These are phyloP conservation scores for Alexandromys fortis DNA, from an alignment of 2,113 vertebrate genomes.

Conservation along the genomic window DNA sequence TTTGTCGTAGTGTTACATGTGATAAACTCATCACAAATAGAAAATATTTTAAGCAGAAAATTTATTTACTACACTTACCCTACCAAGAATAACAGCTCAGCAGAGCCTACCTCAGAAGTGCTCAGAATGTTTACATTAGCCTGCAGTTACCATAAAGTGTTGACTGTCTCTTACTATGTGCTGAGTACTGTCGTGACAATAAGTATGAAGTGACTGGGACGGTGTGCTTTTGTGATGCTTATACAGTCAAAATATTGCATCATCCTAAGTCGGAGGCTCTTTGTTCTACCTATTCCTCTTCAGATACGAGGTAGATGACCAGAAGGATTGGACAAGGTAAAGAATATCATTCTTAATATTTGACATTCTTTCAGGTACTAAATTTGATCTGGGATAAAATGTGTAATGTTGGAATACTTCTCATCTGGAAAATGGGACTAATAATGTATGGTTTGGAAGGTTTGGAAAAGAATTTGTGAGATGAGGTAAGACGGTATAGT, in stretches of 20 bases:
- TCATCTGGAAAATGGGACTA: neutral
- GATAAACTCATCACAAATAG: neutral
- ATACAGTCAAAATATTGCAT: neutral
- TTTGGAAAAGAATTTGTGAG: neutral
- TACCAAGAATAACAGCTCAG: neutral
- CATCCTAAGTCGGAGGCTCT: too few species aligned
- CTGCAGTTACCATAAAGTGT: neutral
- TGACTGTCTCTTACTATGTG: neutral
- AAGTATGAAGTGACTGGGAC: neutral
- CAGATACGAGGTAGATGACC: neutral
- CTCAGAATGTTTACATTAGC: neutral
- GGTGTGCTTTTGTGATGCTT: neutral
- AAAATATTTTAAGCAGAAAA: constrained; percentile 2
- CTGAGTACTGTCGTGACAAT: neutral
- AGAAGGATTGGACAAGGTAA: neutral
- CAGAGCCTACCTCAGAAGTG: neutral
- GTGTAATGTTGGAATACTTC: constrained; percentile 44
- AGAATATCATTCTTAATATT: neutral
- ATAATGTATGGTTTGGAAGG: neutral
- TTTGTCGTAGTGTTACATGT: too few species aligned
- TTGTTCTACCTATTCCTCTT: neutral
- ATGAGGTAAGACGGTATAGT: neutral
- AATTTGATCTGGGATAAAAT: neutral
- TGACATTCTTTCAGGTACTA: neutral
- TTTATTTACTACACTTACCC: neutral